A percentile compares a stretch with the other conserved stretches of the same genome.
These are phyloP conservation scores for Leptinotarsa tumamoca DNA, from an alignment of 2,888 invertebrate genomes.

Conservation along the genomic window DNA sequence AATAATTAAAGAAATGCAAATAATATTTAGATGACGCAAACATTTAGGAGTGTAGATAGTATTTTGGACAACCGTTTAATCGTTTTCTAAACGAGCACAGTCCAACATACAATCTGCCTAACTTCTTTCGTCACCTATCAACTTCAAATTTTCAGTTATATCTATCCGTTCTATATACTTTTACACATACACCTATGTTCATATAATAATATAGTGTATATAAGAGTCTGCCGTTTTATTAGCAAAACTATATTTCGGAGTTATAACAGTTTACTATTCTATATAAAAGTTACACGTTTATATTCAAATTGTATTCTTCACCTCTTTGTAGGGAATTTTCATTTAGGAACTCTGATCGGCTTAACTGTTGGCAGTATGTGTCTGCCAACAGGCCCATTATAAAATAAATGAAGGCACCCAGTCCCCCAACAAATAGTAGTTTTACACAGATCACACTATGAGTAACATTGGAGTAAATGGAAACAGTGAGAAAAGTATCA, in stretches of 20 bases:
- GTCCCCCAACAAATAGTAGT: slow-evolving; percentile 66
- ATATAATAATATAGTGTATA: slow-evolving; percentile 64
- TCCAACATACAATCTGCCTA: slow-evolving; percentile 11
- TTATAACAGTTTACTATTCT: slow-evolving; percentile 63
- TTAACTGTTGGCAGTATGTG: slow-evolving; percentile 45
- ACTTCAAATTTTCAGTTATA: slow-evolving; percentile 34
- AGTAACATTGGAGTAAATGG: background rate
- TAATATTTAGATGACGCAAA: slow-evolving; percentile 50
- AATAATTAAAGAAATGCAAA: slow-evolving; percentile 59
- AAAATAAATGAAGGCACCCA: slow-evolving; percentile 65
- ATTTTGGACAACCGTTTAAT: background rate
- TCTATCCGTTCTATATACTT: slow-evolving; percentile 51
- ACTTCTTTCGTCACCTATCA: background rate
- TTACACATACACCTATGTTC: slow-evolving; percentile 64
- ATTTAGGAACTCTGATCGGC: slow-evolving; percentile 67
- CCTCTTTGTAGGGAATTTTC: slow-evolving; percentile 63
- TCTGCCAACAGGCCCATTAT: slow-evolving; percentile 42
- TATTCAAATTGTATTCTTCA: slow-evolving; percentile 55
- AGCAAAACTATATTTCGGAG: slow-evolving; percentile 66
- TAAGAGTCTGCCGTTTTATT: slow-evolving; percentile 62
- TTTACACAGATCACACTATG: slow-evolving; percentile 40
- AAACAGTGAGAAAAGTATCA: background rate
- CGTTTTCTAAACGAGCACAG: background rate
- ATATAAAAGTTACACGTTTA: slow-evolving; percentile 65
- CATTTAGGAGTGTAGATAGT: slow-evolving; percentile 22